Percentiles rank a stretch among this genome's conserved stretches.
These are phyloP conservation scores for Leguminivora glycinivorella DNA, from an alignment of 1,140 invertebrate genomes.

Conservation along the genomic window DNA sequence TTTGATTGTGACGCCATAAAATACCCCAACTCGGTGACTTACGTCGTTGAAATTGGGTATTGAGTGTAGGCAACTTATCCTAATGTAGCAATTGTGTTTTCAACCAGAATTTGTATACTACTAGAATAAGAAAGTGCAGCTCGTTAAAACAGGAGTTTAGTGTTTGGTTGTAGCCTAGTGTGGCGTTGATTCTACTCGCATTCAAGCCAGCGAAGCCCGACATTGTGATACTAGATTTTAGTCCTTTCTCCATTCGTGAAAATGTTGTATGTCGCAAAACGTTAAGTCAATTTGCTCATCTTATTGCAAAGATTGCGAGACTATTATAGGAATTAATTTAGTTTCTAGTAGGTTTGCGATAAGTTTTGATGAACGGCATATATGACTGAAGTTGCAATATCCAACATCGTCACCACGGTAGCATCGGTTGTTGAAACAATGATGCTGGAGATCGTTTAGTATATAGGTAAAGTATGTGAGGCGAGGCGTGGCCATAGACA, in stretches of 20 bases:
- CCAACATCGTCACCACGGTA: constrained; percentile 46
- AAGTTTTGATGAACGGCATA: constrained; percentile 9
- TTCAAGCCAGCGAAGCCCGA: constrained; percentile 66
- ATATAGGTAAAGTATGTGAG: constrained; percentile 67
- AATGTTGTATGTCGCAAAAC: constrained; percentile 50
- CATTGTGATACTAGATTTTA: constrained; percentile 79
- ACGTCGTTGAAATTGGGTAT: not conserved
- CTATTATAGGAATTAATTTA: constrained; percentile 1
- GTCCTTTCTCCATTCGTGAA: constrained; percentile 66
- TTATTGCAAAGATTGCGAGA: constrained; percentile 1
- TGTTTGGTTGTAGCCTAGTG: constrained; percentile 32
- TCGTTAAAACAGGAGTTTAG: constrained; percentile 30
- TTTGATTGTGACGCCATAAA: constrained; percentile 23
- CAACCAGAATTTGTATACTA: constrained; percentile 13
- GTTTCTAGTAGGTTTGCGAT: constrained; percentile 3
- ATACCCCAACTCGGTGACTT: not conserved
- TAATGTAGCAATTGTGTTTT: constrained; percentile 25
- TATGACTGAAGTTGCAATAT: constrained; percentile 41
- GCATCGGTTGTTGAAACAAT: constrained; percentile 61
- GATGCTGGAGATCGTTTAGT: constrained; percentile 68
- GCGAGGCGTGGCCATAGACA: constrained; percentile 67
- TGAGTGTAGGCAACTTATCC: constrained; percentile 19
- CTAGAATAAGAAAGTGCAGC: constrained; percentile 23
- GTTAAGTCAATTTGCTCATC: not conserved
- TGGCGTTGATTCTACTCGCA: constrained; percentile 58